Evolutionary conservation across 2,113 vertebrate genomes (phyloP).

Genomic region (Oostethus manadensis): DNA sequence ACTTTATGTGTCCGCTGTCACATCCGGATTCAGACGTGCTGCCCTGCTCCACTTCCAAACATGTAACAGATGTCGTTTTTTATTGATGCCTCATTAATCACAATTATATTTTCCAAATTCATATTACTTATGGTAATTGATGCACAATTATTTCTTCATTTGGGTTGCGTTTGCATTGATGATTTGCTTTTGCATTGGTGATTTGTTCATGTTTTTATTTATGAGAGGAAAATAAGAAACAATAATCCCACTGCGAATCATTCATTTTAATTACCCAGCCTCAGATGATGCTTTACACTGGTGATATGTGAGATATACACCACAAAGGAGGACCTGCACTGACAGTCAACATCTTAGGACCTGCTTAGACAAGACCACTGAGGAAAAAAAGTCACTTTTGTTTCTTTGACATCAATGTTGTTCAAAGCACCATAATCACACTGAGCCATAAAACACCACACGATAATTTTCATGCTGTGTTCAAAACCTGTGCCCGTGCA

Average conservation of each 20-base stretch:
- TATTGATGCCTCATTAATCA: constrained; percentile 39
- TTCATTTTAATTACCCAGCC: constrained; percentile 28
- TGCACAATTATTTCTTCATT: constrained; percentile 42
- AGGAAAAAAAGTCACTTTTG: constrained; percentile 24
- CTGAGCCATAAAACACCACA: too few species aligned
- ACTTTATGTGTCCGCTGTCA: background rate
- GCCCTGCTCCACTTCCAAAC: constrained; percentile 13
- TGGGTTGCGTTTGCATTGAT: constrained; percentile 25
- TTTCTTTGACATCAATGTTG: too few species aligned
- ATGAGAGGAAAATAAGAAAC: constrained; percentile 24
- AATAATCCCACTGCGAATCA: constrained; percentile 14
- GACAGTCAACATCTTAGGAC: constrained; percentile 22
- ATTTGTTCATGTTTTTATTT: constrained; percentile 27
- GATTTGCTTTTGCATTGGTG: constrained; percentile 29
- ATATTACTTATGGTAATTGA: constrained; percentile 32
- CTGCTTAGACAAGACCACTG: constrained; percentile 26
- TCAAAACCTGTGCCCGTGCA: too few species aligned
- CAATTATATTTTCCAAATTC: constrained; percentile 35
- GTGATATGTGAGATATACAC: constrained; percentile 10
- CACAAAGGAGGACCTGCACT: background rate
- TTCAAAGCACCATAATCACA: too few species aligned
- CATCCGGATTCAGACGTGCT: constrained; percentile 8
- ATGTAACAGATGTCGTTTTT: constrained; percentile 49
- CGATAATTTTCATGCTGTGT: too few species aligned
- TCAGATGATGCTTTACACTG: constrained; percentile 4